Conservation (phyloP, 2,113 vertebrate species). For the Charina bottae region DNA sequence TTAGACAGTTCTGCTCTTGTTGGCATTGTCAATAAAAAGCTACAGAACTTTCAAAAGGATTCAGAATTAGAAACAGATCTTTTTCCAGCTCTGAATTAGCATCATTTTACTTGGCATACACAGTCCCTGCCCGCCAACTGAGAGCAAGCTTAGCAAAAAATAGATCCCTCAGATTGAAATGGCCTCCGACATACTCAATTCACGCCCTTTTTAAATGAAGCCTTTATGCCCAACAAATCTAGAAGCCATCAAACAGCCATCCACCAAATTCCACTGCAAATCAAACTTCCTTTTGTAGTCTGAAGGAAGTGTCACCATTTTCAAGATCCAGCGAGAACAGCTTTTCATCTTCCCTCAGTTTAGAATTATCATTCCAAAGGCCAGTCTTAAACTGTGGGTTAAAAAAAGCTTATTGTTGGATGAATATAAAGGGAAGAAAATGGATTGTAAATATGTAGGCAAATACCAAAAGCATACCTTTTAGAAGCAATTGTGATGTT, state of each 20-base stretch:
- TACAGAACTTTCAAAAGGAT: constrained; percentile 39
- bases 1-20: constrained; percentile 21
- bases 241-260: constrained; percentile 37
- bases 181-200: constrained; percentile 3
- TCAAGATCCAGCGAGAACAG: constrained; percentile 66
- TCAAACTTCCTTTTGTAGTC: constrained; percentile 60
- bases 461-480: background rate
- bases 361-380: constrained; percentile 58
- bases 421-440: constrained; percentile 18
- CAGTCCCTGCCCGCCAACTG: constrained; percentile 30
- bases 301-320: constrained; percentile 51
- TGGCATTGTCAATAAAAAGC: constrained; percentile 47
- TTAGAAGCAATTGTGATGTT: background rate
- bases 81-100: constrained; percentile 57
- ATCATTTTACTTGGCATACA: constrained; percentile 42
- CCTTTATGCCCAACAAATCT: constrained; percentile 59
- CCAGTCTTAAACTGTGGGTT: constrained; percentile 46
- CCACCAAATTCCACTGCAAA: constrained; percentile 44
- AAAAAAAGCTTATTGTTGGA: constrained; percentile 43
- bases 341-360: constrained; percentile 63
- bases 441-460: background rate
- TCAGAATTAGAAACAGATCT: constrained; percentile 53
- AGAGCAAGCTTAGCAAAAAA: constrained; percentile 49
- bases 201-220: constrained; percentile 39
- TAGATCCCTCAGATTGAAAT: constrained; percentile 46